phyloP scores from a whole-genome alignment of 2,888 invertebrate species.

The Parascotia fuliginaria region DNA sequence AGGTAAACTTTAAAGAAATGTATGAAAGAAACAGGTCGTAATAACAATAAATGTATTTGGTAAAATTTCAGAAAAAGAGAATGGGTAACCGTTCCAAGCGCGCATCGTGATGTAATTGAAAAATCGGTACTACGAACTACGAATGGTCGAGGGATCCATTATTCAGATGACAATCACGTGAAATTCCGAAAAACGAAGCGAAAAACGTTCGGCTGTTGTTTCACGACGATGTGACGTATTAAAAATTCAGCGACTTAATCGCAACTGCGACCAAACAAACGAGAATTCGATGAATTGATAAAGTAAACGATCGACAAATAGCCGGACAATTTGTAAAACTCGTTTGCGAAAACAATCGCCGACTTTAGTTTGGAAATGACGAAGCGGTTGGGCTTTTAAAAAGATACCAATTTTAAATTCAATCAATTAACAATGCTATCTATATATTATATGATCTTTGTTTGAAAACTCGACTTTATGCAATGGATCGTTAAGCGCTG shows the following conservation, averaged over 20 bases:
- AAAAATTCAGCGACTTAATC: conserved; percentile 82
- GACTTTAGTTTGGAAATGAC: conserved; percentile 15
- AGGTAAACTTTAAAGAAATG: no score
- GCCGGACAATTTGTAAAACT: conserved; percentile 63
- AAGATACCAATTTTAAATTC: not conserved
- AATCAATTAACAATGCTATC: not conserved
- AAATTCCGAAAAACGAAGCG: conserved; percentile 78
- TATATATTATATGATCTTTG: no score
- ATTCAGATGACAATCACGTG: conserved; percentile 82
- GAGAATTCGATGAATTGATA: conserved; percentile 58
- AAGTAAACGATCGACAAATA: conserved; percentile 65
- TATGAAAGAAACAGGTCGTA: no score
- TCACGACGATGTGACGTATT: conserved; percentile 69
- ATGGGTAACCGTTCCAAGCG: conserved; percentile 39
- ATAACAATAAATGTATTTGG: no score
- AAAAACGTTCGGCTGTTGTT: conserved; percentile 77
- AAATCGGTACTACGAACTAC: conserved; percentile 75
- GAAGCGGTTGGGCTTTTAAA: not conserved
- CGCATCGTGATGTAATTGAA: conserved; percentile 82
- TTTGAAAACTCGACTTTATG: no score
- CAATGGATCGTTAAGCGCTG: no score
- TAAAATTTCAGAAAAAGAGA: conserved; percentile 22
- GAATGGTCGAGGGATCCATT: conserved; percentile 62
- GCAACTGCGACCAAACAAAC: conserved; percentile 70
- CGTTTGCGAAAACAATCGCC: conserved; percentile 46